A percentile compares a stretch with the other conserved stretches of the same genome.
These are phyloP conservation scores for Ammodytes dubius DNA, from an alignment of 2,113 vertebrate genomes.

Conservation along the genomic window DNA sequence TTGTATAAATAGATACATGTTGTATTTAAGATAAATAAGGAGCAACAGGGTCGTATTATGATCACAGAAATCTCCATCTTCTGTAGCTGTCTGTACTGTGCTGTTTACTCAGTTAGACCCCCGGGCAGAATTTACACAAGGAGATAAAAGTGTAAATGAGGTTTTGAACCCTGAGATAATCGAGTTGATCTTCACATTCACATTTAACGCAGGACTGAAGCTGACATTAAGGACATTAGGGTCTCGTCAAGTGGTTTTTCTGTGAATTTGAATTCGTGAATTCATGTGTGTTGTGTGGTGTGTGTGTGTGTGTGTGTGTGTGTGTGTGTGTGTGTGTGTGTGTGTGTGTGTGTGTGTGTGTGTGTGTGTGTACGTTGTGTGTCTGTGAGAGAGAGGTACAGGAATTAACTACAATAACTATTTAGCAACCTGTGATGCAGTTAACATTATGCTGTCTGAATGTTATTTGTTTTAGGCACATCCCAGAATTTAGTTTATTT, in stretches of 20 bases:
- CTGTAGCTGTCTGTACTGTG: constrained; percentile 1
- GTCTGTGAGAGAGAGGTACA: too few relatives aligned
- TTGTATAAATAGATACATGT: neutral
- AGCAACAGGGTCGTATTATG: constrained; percentile 28
- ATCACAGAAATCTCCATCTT: constrained; percentile 47
- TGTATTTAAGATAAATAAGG: constrained; percentile 32
- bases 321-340: too few relatives aligned
- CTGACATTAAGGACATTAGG: neutral
- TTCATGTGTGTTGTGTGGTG: neutral
- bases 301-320: too few relatives aligned
- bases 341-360: too few relatives aligned
- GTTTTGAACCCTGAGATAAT: neutral
- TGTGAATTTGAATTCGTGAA: neutral
- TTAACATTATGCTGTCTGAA: neutral
- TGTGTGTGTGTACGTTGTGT: too few relatives aligned
- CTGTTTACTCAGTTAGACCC: constrained; percentile 49
- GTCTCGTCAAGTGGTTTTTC: neutral
- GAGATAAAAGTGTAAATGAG: constrained; percentile 20
- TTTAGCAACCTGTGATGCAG: neutral
- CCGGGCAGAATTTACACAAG: constrained; percentile 36
- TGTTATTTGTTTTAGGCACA: neutral
- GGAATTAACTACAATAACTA: too few relatives aligned
- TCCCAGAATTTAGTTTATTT: neutral
- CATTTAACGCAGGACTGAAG: neutral
- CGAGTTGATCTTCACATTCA: constrained; percentile 9